A percentile compares a stretch with the other conserved stretches of the same genome.
Evolutionary conservation across 2,113 vertebrate species (phyloP).

Genomic region (Muntiacus reevesi): DNA sequence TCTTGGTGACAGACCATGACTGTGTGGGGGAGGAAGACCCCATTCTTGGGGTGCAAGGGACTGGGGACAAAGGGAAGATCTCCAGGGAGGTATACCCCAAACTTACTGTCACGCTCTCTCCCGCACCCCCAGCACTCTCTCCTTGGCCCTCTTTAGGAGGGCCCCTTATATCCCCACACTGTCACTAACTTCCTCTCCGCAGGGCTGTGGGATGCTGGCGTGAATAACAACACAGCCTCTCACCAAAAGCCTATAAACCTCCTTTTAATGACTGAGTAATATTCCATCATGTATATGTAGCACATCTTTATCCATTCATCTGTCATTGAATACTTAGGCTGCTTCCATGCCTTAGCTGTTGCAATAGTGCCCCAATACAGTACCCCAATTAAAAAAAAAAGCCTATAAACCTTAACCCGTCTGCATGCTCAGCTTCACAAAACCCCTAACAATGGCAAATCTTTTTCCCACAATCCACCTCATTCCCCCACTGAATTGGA

Average conservation of each 20-base stretch:
- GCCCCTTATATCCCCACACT: rapidly evolving
- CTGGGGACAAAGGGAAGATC: neutral
- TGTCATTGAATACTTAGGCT: neutral
- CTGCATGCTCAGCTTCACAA: neutral
- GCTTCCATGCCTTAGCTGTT: neutral
- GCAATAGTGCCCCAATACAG: neutral
- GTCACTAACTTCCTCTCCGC: neutral
- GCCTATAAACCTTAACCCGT: neutral
- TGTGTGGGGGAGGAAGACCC: neutral
- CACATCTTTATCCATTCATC: neutral
- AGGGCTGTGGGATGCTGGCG: rapidly evolving
- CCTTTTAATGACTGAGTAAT: neutral
- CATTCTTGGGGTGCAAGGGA: no score
- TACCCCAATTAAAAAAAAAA: neutral
- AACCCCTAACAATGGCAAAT: rapidly evolving
- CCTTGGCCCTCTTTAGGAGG: neutral
- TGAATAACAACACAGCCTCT: neutral
- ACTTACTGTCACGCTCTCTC: neutral
- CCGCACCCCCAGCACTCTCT: neutral
- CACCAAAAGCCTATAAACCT: neutral
- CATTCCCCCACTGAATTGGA: no score
- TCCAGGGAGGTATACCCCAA: neutral
- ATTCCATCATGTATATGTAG: neutral
- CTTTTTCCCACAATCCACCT: neutral
- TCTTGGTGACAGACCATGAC: neutral